Evolutionary conservation across 2,888 invertebrate species (phyloP).

Genomic region (Thymelicus lineola): DNA sequence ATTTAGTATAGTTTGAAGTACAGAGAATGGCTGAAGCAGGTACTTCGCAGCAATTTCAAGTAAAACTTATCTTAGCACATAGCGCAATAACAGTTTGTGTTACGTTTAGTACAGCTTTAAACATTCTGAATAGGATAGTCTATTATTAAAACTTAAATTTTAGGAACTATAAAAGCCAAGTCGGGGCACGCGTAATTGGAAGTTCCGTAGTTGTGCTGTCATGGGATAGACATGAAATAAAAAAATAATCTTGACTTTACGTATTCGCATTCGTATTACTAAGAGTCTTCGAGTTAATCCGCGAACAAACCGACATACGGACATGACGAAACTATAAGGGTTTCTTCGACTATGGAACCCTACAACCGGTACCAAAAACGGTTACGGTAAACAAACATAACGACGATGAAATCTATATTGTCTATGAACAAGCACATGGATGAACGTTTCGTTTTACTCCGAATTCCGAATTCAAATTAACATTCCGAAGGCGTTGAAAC

Average conservation of each 20-base stretch:
- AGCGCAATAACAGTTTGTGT: conserved; percentile 28
- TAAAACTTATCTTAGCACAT: conserved; percentile 11
- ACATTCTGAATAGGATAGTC: conserved; percentile 15
- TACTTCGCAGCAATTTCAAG: conserved; percentile 1
- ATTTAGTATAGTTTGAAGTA: neutral
- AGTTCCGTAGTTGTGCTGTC: too few species aligned
- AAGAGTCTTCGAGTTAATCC: too few species aligned
- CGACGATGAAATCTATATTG: conserved; percentile 29
- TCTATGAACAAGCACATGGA: conserved; percentile 20
- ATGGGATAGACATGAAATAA: too few species aligned
- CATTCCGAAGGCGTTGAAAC: conserved; percentile 18
- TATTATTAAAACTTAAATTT: conserved; percentile 14
- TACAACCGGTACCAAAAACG: conserved; percentile 37
- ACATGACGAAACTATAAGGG: too few species aligned
- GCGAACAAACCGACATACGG: too few species aligned
- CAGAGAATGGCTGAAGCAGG: neutral
- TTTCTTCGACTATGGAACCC: neutral
- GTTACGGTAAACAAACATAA: conserved; percentile 22
- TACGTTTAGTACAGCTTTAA: conserved; percentile 18
- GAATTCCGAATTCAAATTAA: conserved; percentile 21
- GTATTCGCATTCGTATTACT: too few species aligned
- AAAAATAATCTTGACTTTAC: too few species aligned
- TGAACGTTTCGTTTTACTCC: conserved; percentile 12
- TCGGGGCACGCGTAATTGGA: too few species aligned
- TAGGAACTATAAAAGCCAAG: neutral